Evolutionary conservation across 2,113 vertebrate species (phyloP).

Genomic region (Pachyramphus minor): DNA sequence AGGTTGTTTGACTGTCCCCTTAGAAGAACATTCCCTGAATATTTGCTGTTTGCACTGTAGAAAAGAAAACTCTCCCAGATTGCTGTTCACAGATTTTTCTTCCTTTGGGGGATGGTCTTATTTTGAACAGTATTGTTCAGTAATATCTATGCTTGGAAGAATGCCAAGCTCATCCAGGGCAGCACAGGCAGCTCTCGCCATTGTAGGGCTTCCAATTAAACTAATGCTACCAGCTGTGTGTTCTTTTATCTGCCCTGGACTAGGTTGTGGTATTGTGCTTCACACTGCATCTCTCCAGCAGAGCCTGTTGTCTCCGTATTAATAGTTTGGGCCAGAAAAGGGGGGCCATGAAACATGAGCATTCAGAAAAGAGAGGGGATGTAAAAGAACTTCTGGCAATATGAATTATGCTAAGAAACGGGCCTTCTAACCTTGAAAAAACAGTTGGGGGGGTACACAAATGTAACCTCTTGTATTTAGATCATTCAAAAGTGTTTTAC

Average conservation of each 20-base stretch:
- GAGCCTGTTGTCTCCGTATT: neutral
- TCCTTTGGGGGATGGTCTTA: neutral
- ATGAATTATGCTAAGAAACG: neutral
- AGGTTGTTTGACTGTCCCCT: neutral
- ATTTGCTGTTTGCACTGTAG: neutral
- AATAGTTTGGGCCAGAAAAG: neutral
- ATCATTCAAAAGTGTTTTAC: neutral
- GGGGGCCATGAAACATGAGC: neutral
- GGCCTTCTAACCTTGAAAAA: neutral
- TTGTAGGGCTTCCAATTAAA: conserved; percentile 39
- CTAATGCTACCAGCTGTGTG: conserved; percentile 31
- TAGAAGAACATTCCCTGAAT: neutral
- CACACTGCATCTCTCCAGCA: neutral
- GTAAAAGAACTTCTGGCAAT: neutral
- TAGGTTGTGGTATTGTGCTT: conserved; percentile 10
- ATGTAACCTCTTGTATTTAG: neutral
- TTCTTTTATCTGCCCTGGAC: conserved; percentile 28
- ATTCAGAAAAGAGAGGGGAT: neutral
- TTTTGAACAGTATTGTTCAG: conserved; percentile 17
- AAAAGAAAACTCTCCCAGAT: neutral
- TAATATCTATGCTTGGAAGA: conserved; percentile 25
- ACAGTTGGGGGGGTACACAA: neutral
- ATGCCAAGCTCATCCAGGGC: conserved; percentile 45
- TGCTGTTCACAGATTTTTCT: neutral
- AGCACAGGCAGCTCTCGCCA: conserved; percentile 32